Percentiles rank a stretch among this genome's conserved stretches.
These are phyloP conservation scores for Diabrotica balteata DNA, from an alignment of 2,888 invertebrate species.

Conservation along the genomic window DNA sequence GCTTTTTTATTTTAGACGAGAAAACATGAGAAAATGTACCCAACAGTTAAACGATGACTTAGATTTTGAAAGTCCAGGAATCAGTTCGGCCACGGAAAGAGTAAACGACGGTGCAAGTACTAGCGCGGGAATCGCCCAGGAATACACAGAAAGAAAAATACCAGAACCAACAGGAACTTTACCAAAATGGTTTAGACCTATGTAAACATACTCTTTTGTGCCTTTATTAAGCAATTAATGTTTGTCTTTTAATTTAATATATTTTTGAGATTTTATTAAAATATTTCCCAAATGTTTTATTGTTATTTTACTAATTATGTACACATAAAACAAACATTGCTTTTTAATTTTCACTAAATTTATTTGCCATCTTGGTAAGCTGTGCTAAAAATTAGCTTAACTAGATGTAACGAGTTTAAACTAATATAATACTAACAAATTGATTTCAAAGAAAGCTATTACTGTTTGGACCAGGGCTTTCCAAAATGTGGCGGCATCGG, in stretches of 20 bases:
- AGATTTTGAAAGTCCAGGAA: slow-evolving; percentile 33
- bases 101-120: slow-evolving; percentile 52
- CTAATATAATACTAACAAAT: too few relatives aligned
- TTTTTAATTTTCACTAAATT: background rate
- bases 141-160: slow-evolving; percentile 42
- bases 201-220: slow-evolving; percentile 10
- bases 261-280: slow-evolving; percentile 1
- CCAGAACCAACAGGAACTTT: slow-evolving; percentile 49
- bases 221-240: slow-evolving; percentile 10
- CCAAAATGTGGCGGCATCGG: too few relatives aligned
- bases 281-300: too few relatives aligned
- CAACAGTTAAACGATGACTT: slow-evolving; percentile 38
- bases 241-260: slow-evolving; percentile 16
- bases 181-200: slow-evolving; percentile 59
- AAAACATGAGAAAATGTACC: slow-evolving; percentile 40
- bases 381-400: too few relatives aligned
- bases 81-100: slow-evolving; percentile 33
- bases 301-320: background rate
- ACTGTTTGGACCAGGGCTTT: too few relatives aligned
- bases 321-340: background rate
- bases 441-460: too few relatives aligned
- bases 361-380: too few relatives aligned
- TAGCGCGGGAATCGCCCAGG: slow-evolving; percentile 43
- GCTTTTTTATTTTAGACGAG: slow-evolving; percentile 34
- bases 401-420: too few relatives aligned